These are phyloP conservation scores for Urocynchramus pylzowi DNA, from an alignment of 2,113 vertebrate species.

Conservation along the genomic window DNA sequence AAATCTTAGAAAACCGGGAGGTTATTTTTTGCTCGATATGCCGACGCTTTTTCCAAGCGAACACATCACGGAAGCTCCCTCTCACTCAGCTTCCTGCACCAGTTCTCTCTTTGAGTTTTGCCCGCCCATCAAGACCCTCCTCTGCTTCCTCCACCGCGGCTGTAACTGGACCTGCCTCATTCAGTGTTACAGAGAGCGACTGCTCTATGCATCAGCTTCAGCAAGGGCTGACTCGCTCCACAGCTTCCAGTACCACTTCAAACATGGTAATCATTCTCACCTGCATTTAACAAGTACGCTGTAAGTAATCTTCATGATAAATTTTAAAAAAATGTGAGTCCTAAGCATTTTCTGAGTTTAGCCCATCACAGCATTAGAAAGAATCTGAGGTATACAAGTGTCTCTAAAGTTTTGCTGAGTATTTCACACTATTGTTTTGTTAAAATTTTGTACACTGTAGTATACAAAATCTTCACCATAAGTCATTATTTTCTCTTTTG, in stretches of 20 bases:
- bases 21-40: background rate
- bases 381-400: background rate
- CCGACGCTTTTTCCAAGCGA: background rate
- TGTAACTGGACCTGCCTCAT: background rate
- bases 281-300: background rate
- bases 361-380: background rate
- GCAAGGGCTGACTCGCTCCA: background rate
- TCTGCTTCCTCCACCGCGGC: background rate
- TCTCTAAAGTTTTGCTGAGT: background rate
- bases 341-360: background rate
- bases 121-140: accelerated
- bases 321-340: background rate
- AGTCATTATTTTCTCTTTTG: background rate
- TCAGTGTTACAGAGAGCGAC: background rate
- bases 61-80: accelerated
- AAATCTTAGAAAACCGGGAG: background rate
- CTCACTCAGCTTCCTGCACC: background rate
- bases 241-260: background rate
- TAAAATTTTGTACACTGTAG: background rate
- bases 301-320: background rate
- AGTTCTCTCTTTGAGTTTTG: accelerated
- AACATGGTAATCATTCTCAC: background rate
- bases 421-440: background rate
- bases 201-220: background rate
- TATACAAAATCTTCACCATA: background rate